A percentile compares a stretch with the other conserved stretches of the same genome.
phyloP scores from a whole-genome alignment of 2,797 vertebrate genomes.

The Liasis olivaceus region DNA sequence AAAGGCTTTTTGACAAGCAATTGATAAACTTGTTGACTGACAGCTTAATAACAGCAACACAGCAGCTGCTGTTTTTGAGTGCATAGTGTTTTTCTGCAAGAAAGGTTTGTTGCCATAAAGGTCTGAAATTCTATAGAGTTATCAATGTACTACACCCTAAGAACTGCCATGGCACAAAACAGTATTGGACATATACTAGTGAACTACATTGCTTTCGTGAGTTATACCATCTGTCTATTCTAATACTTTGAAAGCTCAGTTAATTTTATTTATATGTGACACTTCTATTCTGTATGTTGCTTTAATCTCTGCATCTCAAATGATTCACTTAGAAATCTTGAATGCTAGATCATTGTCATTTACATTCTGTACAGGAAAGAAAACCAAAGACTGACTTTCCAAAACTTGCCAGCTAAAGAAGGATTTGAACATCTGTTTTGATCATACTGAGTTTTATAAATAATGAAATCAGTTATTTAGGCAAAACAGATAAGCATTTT shows the following conservation, averaged over 20 bases:
- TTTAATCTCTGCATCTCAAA: neutral
- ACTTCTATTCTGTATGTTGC: neutral
- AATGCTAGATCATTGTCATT: neutral
- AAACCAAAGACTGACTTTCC: neutral
- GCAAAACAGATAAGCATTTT: neutral
- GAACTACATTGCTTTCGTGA: neutral
- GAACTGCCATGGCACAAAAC: neutral
- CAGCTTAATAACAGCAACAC: neutral
- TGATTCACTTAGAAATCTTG: neutral
- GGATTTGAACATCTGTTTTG: neutral
- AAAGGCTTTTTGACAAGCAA: conserved; percentile 51
- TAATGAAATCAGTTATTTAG: neutral
- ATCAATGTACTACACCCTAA: conserved; percentile 8
- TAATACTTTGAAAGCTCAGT: neutral
- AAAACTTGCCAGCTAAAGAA: neutral
- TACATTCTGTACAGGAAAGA: neutral
- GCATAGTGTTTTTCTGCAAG: neutral
- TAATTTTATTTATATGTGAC: conserved; percentile 6
- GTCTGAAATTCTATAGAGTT: conserved; percentile 7
- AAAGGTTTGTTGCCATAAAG: conserved; percentile 32
- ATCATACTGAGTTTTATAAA: neutral
- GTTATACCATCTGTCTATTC: neutral
- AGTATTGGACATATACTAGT: neutral
- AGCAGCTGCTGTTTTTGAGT: neutral
- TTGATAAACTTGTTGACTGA: conserved; percentile 42